Base-by-base conservation (phyloP, 2,797 vertebrate genomes). In the Hylomyscus alleni region DNA sequence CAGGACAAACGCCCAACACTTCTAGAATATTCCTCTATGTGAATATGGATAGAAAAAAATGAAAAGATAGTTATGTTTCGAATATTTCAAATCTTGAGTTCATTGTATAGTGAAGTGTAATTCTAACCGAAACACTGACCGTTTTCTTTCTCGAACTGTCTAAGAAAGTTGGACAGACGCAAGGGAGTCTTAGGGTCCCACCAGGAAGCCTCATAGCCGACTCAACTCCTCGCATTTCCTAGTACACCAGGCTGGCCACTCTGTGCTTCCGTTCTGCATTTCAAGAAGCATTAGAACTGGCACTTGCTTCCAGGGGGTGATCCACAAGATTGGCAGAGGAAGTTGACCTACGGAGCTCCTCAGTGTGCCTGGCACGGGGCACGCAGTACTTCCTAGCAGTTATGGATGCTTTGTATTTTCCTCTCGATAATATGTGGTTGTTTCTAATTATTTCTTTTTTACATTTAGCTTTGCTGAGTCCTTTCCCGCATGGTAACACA, bases 11-110 rank as follows among this genome's bases (percentile, higher is more conserved):
- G 81, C 69, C 76, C 10, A 77, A 52, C 92, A 81, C 20, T 87
- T 84, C 67, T 76, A 54, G 86, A 76, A 62, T 90, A 72, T 80
- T 88, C 29, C 44, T 86, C 52, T 56, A 81, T 4, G 50, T 58
- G 40, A 67, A 77, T 81, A 78, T 17, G 44, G 9, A 67, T 50
- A 54, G 34, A 56, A 31, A 56, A 31, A 54, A 56, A 37, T 29
- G 60, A 73, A 75, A 47, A 52, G 37, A 9, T 50, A 77, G 75
- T 37, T 52, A 9, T 62, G 17, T 37, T 73, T 69, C 12, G 50
- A 95, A 93, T 29, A 40, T 29, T 56, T 89, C n/a, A 72, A 10
- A 91, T 87, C 54, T 88, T 4, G 56, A 65, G 72, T 94, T 88
- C 92, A 91, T 9, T 85, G 62, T 77, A 73, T 47, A 86, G 77